phyloP scores from a whole-genome alignment of 2,888 invertebrate species.

The Nomada hirtipes region DNA sequence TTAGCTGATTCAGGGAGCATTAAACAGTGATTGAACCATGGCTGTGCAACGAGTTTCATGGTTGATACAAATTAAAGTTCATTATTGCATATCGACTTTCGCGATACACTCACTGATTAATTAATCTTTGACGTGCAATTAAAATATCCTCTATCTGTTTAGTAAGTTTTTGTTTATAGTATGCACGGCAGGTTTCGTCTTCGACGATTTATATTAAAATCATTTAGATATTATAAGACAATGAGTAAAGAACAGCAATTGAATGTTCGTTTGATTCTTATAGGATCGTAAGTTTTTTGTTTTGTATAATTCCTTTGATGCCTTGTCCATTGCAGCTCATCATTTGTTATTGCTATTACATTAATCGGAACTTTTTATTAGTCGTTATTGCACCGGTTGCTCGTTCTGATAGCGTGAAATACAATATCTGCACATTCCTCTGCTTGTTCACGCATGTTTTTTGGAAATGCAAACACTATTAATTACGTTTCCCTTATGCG shows the following conservation, averaged over 20 bases:
- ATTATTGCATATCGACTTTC: not conserved
- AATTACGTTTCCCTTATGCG: constrained; percentile 12
- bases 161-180: too few species aligned
- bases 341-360: constrained; percentile 13
- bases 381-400: constrained; percentile 6
- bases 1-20: constrained; percentile 31
- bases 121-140: too few species aligned
- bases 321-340: not conserved
- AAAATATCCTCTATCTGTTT: too few species aligned
- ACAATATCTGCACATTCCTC: constrained; percentile 5
- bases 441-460: constrained; percentile 28
- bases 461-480: constrained; percentile 30
- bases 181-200: too few species aligned
- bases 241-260: too few species aligned
- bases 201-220: too few species aligned
- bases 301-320: constrained; percentile 2
- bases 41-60: constrained; percentile 21
- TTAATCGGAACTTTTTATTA: constrained; percentile 14
- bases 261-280: too few species aligned
- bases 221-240: too few species aligned
- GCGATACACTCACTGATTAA: not conserved
- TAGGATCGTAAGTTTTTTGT: too few species aligned
- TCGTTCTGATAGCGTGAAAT: constrained; percentile 29
- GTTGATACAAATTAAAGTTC: constrained; percentile 24
- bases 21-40: constrained; percentile 53